Evolutionary conservation across 2,888 invertebrate genomes (phyloP).

Genomic region (Xestia c-nigrum): DNA sequence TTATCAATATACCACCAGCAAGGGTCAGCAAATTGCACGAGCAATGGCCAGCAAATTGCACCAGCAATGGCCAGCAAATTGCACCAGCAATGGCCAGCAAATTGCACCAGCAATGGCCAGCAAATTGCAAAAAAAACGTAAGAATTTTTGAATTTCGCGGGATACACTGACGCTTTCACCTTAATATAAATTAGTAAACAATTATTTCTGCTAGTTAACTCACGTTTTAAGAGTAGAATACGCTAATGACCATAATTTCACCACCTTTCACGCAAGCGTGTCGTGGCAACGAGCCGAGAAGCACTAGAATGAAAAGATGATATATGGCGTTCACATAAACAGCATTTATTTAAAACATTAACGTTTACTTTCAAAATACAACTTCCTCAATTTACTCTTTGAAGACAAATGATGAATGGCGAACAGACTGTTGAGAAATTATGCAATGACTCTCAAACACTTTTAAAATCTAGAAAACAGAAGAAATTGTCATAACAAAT

Average conservation of each 20-base stretch:
- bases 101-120: no score
- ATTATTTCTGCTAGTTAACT: constrained; percentile 1
- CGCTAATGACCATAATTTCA: background rate
- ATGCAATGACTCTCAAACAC: constrained; percentile 23
- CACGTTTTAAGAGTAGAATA: background rate
- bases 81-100: no score
- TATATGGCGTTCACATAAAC: constrained; percentile 26
- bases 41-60: no score
- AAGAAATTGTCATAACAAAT: constrained; percentile 36
- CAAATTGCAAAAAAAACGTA: no score
- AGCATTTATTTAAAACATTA: constrained; percentile 18
- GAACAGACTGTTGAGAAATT: constrained; percentile 17
- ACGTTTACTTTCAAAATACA: constrained; percentile 32
- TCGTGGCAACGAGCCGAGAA: constrained; percentile 21
- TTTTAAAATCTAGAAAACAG: constrained; percentile 23
- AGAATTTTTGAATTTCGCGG: no score
- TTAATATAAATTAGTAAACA: background rate
- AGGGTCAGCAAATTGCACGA: no score
- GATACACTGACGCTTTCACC: no score
- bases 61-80: no score
- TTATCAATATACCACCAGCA: no score
- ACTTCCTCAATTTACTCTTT: constrained; percentile 52
- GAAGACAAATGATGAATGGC: constrained; percentile 50
- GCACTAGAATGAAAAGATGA: constrained; percentile 13
- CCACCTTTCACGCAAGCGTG: background rate